Percentiles rank a stretch among this genome's conserved stretches.
phyloP scores from a whole-genome alignment of 2,888 invertebrate species.

The Lucinisca nassula region DNA sequence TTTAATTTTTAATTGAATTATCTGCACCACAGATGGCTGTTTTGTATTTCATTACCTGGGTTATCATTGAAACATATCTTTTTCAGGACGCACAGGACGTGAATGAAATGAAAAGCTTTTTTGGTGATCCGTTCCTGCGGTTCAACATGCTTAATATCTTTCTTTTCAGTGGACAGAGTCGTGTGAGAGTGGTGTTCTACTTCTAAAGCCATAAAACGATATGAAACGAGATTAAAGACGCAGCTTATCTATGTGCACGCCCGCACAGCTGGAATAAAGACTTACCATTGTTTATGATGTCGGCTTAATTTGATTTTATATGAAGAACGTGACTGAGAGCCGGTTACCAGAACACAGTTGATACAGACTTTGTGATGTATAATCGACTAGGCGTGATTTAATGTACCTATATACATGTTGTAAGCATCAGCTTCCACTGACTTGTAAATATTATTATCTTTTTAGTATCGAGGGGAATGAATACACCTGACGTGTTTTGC shows the following conservation, averaged over 20 bases:
- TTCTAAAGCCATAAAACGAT: neutral
- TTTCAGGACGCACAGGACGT: too few relatives aligned
- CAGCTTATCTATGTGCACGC: neutral
- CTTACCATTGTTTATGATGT: conserved; percentile 1
- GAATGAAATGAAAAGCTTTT: too few relatives aligned
- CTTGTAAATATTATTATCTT: too few relatives aligned
- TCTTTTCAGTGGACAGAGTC: neutral
- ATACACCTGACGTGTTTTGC: too few relatives aligned
- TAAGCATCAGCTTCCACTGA: too few relatives aligned
- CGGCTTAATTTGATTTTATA: conserved; percentile 15
- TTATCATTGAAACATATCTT: too few relatives aligned
- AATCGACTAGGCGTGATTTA: neutral
- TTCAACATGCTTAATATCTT: too few relatives aligned
- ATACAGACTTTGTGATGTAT: neutral
- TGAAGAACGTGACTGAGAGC: neutral
- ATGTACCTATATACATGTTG: neutral
- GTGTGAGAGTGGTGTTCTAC: neutral
- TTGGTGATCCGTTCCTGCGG: too few relatives aligned
- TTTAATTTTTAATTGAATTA: too few relatives aligned
- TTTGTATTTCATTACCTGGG: too few relatives aligned
- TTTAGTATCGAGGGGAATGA: too few relatives aligned
- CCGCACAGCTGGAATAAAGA: conserved; percentile 10
- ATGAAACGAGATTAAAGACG: neutral
- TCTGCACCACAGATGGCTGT: too few relatives aligned
- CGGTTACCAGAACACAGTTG: neutral